Base-by-base conservation (phyloP, 2,797 vertebrate genomes). In the Decapterus maruadsi region DNA sequence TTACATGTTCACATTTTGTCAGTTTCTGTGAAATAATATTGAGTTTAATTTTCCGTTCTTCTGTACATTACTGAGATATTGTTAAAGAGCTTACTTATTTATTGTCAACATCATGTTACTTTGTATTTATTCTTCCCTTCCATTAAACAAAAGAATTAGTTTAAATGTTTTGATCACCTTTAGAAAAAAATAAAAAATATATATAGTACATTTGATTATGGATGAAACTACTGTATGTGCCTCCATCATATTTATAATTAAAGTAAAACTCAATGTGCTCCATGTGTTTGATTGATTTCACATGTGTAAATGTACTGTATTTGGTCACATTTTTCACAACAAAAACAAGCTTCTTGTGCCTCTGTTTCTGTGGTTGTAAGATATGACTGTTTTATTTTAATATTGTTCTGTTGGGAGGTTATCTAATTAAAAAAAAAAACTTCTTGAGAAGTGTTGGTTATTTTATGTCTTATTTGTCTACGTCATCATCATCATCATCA, bases 51-150 rank as follows among this genome's bases (percentile, higher is more conserved):
- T 86, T 74, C 36, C 71, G 45, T 70, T 74, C 12, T 61, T 55
- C 59, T 67, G 54, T 68, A 72, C 3, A 13, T 54, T 65, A 29
- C 46, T 58, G 36, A 81, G 4, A 69, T 74, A 29, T 22, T 68
- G 31, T 61, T 57, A 50, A 60, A 74, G 14, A 75, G 22, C 2
- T 46, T 46, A 46, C 31, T 60, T 87, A 86, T 89, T 83, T 86
- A 85, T 87, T 80, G 51, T 84, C 70, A 60, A 72, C 45, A 68
- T 70, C 2, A 13, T 68, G 36, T 79, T 68, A 60, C 62, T 79
- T 74, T 42, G 20, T 89, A 83, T 90, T 87, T 87, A 83, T 90
- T 81, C 26, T 77, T 83, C 78, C 61, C 53, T 38, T 59, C 45
- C 60, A n/a, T 40, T n/a, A n/a, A n/a, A n/a, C n/a, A n/a, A n/a